A percentile compares a stretch with the other conserved stretches of the same genome.
phyloP scores from a whole-genome alignment of 2,797 vertebrate genomes.

The Apogon hyalosoma region DNA sequence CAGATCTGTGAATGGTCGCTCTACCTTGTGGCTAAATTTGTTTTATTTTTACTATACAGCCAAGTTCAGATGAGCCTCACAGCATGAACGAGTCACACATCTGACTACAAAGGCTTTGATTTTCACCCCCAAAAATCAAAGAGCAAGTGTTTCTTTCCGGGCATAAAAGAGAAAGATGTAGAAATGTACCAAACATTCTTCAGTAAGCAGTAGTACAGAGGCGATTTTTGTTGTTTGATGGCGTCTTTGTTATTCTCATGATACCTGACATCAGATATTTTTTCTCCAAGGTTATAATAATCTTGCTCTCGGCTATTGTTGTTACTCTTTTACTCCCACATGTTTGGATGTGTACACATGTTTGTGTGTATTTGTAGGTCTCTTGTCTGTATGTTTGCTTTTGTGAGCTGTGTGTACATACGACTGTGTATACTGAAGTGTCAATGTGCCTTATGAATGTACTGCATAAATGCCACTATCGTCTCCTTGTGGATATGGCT shows the following conservation, averaged over 20 bases:
- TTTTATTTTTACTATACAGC: no score
- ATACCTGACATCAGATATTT: conserved; percentile 43
- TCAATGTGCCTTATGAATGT: conserved; percentile 50
- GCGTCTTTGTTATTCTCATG: conserved; percentile 41
- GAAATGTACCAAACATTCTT: no score
- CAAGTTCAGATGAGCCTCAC: no score
- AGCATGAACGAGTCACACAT: no score
- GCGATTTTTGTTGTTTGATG: conserved; percentile 26
- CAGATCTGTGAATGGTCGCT: no score
- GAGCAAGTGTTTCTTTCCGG: no score
- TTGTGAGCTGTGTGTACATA: conserved; percentile 7
- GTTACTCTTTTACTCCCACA: conserved; percentile 42
- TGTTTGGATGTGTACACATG: conserved; percentile 8
- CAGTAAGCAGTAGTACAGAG: no score
- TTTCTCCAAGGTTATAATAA: conserved; percentile 29
- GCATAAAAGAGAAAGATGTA: no score
- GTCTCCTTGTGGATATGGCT: conserved; percentile 64
- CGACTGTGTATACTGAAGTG: conserved; percentile 16
- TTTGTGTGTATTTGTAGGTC: conserved; percentile 1
- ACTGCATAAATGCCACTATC: conserved; percentile 68
- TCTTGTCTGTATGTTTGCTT: conserved; percentile 25
- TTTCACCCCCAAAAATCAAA: no score
- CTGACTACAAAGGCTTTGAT: no score
- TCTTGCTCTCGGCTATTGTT: conserved; percentile 41
- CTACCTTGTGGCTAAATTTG: no score